Conservation (phyloP, 2,888 invertebrate genomes). For the Cactoblastis cactorum region DNA sequence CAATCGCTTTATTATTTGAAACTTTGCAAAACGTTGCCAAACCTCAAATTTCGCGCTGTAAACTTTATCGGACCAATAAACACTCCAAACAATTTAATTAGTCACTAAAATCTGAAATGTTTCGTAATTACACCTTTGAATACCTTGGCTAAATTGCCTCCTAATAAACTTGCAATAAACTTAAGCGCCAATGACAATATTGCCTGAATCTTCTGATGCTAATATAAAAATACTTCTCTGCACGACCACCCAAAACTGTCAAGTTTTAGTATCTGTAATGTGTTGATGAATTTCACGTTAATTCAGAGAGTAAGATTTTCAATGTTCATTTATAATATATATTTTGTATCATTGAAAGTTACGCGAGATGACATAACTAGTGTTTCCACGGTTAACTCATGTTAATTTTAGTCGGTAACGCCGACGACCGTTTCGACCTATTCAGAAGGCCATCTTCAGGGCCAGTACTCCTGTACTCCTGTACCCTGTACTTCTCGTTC, state of each 20-base stretch:
- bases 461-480: too few relatives aligned
- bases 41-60: slow-evolving; percentile 36
- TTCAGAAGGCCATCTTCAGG: too few relatives aligned
- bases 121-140: slow-evolving; percentile 5
- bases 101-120: slow-evolving; percentile 29
- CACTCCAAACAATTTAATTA: slow-evolving; percentile 40
- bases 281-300: too few relatives aligned
- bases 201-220: not conserved
- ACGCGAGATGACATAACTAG: too few relatives aligned
- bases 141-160: not conserved
- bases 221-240: not conserved
- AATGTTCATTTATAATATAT: too few relatives aligned
- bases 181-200: not conserved
- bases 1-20: slow-evolving; percentile 14
- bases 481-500: too few relatives aligned
- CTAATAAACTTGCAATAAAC: slow-evolving; percentile 1
- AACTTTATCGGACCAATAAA: slow-evolving; percentile 39
- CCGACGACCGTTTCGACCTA: too few relatives aligned
- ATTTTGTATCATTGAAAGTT: too few relatives aligned
- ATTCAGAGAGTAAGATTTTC: too few relatives aligned
- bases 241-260: not conserved
- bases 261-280: too few relatives aligned
- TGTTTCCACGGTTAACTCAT: too few relatives aligned
- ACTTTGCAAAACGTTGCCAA: slow-evolving; percentile 18
- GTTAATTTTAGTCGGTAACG: too few relatives aligned